Base-by-base conservation (phyloP, 2,113 vertebrate species). In the Pleuronectes platessa region DNA sequence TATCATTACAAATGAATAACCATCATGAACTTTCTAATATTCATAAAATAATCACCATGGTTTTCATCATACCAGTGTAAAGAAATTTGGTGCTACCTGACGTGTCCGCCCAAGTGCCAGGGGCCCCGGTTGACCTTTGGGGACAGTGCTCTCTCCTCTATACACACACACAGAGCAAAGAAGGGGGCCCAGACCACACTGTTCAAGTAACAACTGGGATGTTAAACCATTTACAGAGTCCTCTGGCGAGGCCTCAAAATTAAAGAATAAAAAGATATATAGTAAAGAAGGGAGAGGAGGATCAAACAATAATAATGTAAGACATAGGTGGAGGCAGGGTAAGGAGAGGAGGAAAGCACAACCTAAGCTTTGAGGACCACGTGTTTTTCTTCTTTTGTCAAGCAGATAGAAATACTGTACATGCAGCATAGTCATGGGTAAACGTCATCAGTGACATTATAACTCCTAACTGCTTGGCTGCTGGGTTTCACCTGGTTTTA, bases 51-150 rank as follows among this genome's bases (percentile, higher is more conserved):
- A 93, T 91, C 77, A 93, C 91, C 75, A 89, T 87, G 83, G 91
- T 86, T 85, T 91, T 85, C 73, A 92, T 93, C 90, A 94, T 94
- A 94, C 93, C 93, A 92, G 92, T 94, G 92, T 93, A 93, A 93
- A 93, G 91, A 94, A 94, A 93, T 89, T 82, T 86, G 93, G 94
- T 91, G 92, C 94, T 94, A 94, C 91, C 92, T 95, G 90, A 80
- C 90, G 78, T 37, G 82, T 89, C 88, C 95, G 89, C 89, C 88
- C 83, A 91, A 91, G 88, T 91, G 82, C 81, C 81, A 87, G 83
- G 88, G 90, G 89, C 95, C 93, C 92, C 92, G 84, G 92, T 91
- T 92, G 93, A 94, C 92, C 92, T 91, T 90, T 94, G 87, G 90
- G 91, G 92, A 92, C 93, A 79, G 94, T 90, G 89, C 88, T 92